Percentiles rank a stretch among this genome's conserved stretches.
Evolutionary conservation across 2,888 invertebrate species (phyloP).

Genomic region (Meghimatium bilineatum): DNA sequence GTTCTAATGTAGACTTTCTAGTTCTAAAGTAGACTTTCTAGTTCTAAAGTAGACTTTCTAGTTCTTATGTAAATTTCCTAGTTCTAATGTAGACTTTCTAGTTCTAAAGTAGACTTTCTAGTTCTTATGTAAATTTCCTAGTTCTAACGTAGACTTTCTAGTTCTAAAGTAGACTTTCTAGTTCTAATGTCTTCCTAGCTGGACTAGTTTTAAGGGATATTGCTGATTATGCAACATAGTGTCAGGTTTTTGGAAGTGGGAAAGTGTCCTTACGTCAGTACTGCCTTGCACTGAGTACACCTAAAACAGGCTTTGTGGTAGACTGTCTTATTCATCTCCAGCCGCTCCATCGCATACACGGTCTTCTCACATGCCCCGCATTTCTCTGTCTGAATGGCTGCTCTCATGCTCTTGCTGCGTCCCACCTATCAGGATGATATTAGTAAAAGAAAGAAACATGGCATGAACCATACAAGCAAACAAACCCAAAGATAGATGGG

Average conservation of each 20-base stretch:
- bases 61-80: too few relatives aligned
- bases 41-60: too few relatives aligned
- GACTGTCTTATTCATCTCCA: constrained; percentile 91
- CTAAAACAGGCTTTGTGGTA: constrained; percentile 98
- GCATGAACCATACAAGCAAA: constrained; percentile 32
- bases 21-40: too few relatives aligned
- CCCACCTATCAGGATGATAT: constrained; percentile 50
- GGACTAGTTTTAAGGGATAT: not conserved
- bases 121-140: too few relatives aligned
- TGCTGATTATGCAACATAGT: not conserved
- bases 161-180: too few relatives aligned
- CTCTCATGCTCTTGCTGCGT: constrained; percentile 54
- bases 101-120: too few relatives aligned
- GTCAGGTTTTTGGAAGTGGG: not conserved
- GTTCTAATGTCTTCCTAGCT: too few relatives aligned
- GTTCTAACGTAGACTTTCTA: too few relatives aligned
- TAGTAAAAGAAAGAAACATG: constrained; percentile 44
- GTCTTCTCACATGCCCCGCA: constrained; percentile 91
- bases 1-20: too few relatives aligned
- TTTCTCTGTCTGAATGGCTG: constrained; percentile 69
- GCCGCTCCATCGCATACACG: constrained; percentile 97
- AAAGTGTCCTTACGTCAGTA: constrained; percentile 84
- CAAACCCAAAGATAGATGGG: constrained; percentile 4
- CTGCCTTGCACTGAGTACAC: constrained; percentile 93
- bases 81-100: too few relatives aligned